Base-by-base conservation (phyloP, 2,113 vertebrate genomes). In the Poeciliopsis prolifica region DNA sequence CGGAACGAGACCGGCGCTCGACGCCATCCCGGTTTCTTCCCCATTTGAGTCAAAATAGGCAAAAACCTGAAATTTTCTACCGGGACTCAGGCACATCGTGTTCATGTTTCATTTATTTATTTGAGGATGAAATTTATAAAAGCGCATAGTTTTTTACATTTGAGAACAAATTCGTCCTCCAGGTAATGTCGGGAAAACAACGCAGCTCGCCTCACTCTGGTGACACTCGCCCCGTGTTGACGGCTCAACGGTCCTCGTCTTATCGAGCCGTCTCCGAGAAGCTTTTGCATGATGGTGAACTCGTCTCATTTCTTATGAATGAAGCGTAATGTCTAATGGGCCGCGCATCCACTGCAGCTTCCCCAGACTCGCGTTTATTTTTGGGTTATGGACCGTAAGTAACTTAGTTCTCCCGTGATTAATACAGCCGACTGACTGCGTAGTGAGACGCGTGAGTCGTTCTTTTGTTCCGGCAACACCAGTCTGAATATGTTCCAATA, bases 321-420 rank as follows among this genome's bases (percentile, higher is more conserved):
- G 61, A 70, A 70, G 31, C 40, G 28, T 68, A 30, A 68, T 68
- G 51, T 74, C 71, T 76, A 82, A 80, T 81, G 78, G 75, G 65
- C 51, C 3, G 29, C 3, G 40, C 67, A 40, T 62, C 74, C 72
- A 51, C 30, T 42, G 30, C 37, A 8, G 48, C 37, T 37, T 70
- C 33, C 61, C 19, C 31, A 30, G 4, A 37, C 30, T 65, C 67
- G 11, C 28, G 30, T 69, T 40, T 19, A 14, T 26, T 68, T 65
- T 61, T 1, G 12, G 64, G 17, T 75, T 63, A 66, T 24, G 26
- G 68, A 65, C 14, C 17, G 17, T 44, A 13, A 44, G 65, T 29
- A 24, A 48, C 33, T 6, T 37, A 48, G n/a, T 62, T 24, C 70
- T 33, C 71, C 9, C 65, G 35, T 48, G n/a, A 42, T 17, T 63